Conservation (phyloP, 2,113 vertebrate genomes). For the Scartelaos histophorus region DNA sequence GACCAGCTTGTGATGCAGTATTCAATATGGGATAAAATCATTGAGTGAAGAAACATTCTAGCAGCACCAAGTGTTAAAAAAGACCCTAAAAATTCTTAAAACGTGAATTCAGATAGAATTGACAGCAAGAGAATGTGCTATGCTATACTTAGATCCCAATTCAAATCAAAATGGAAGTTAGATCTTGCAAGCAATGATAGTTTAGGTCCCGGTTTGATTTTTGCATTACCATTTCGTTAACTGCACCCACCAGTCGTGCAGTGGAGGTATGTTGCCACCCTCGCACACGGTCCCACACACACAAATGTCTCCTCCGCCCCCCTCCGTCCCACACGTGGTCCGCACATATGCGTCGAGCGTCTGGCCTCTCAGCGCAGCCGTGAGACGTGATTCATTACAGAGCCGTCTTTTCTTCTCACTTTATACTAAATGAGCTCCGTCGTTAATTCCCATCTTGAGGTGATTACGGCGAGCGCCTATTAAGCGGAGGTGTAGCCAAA, state of each 20-base stretch:
- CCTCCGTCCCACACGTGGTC: slow-evolving; percentile 39
- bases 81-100: too few species aligned
- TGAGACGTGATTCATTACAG: slow-evolving; percentile 59
- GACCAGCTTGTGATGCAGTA: too few species aligned
- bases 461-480: slow-evolving; percentile 47
- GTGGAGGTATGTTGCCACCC: slow-evolving; percentile 18
- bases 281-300: slow-evolving; percentile 33
- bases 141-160: background rate
- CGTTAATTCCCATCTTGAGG: slow-evolving; percentile 57
- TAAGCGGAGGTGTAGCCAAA: slow-evolving; percentile 13
- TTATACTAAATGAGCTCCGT: slow-evolving; percentile 47
- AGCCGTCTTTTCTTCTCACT: slow-evolving; percentile 38
- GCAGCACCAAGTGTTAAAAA: too few species aligned
- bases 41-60: too few species aligned
- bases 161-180: background rate
- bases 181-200: background rate
- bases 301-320: slow-evolving; percentile 39
- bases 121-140: background rate
- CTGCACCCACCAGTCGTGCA: background rate
- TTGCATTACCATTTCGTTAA: background rate
- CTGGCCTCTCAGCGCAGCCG: slow-evolving; percentile 40
- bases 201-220: background rate
- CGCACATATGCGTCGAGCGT: slow-evolving; percentile 18
- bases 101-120: background rate
- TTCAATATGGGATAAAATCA: too few species aligned